Conservation (phyloP, 2,797 vertebrate genomes). For the Lagodon rhomboides region DNA sequence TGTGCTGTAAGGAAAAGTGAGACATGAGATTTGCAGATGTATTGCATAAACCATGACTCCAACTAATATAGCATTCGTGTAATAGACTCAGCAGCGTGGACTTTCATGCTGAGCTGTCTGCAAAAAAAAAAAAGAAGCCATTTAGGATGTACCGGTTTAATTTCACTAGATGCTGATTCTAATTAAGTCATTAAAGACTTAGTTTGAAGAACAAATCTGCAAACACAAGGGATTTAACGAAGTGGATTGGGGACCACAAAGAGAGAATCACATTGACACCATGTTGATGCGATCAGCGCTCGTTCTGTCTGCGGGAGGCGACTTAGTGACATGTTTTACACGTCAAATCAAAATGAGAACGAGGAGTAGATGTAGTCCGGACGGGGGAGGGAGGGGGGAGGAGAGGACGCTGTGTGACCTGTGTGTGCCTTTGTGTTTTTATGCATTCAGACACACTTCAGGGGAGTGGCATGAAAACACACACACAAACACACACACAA, state of each 20-base stretch:
- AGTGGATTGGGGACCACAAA: conserved; percentile 51
- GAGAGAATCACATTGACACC: conserved; percentile 39
- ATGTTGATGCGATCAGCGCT: conserved; percentile 39
- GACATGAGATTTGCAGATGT: conserved; percentile 17
- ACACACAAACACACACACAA: conserved; percentile 44
- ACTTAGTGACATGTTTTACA: conserved; percentile 18
- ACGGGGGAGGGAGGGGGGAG: neutral
- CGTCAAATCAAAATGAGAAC: conserved; percentile 29
- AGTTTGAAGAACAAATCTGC: conserved; percentile 69
- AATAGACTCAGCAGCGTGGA: conserved; percentile 53
- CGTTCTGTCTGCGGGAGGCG: neutral
- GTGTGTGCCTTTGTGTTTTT: conserved; percentile 50
- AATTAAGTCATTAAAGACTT: conserved; percentile 77
- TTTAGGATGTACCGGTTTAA: conserved; percentile 67
- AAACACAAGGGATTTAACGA: conserved; percentile 66
- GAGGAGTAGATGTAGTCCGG: conserved; percentile 24
- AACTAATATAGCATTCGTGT: conserved; percentile 48
- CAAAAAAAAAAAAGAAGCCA: conserved; percentile 53
- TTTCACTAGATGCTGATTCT: conserved; percentile 77
- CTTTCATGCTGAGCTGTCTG: conserved; percentile 53
- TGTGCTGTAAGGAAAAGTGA: neutral
- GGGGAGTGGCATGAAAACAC: conserved; percentile 42
- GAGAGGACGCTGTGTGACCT: conserved; percentile 42
- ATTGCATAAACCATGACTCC: conserved; percentile 28
- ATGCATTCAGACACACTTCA: conserved; percentile 50